These are phyloP conservation scores for Ernsta delagoae DNA, from an alignment of 2,888 invertebrate genomes.

Conservation along the genomic window DNA sequence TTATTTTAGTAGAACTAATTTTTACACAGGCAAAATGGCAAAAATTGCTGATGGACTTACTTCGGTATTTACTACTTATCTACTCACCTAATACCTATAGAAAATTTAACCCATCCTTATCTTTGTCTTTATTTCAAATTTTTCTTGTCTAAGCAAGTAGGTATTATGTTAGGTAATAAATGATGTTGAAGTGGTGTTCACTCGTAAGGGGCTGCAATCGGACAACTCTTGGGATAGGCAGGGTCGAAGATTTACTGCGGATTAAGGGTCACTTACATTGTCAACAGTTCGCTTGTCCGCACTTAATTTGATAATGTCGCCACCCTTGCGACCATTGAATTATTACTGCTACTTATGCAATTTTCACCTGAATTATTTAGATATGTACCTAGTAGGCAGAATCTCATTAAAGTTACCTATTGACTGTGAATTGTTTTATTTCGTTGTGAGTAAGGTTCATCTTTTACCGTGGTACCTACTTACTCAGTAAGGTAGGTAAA, in stretches of 20 bases:
- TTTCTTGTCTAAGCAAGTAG: slow-evolving; percentile 54
- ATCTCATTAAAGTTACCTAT: neutral
- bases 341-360: slow-evolving; percentile 43
- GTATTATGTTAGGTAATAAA: slow-evolving; percentile 68
- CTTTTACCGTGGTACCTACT: too few species aligned
- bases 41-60: too few species aligned
- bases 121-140: too few species aligned
- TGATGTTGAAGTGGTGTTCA: slow-evolving; percentile 69
- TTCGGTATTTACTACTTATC: too few species aligned
- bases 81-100: too few species aligned
- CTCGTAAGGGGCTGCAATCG: slow-evolving; percentile 69
- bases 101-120: too few species aligned
- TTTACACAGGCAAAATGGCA: too few species aligned
- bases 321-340: slow-evolving; percentile 58
- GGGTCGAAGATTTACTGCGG: slow-evolving; percentile 80
- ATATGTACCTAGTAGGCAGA: too few species aligned
- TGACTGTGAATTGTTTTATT: too few species aligned
- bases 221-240: slow-evolving; percentile 49
- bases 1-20: too few species aligned
- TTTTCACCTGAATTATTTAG: slow-evolving; percentile 30
- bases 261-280: slow-evolving; percentile 82
- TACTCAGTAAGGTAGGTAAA: too few species aligned
- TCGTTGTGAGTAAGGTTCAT: too few species aligned
- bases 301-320: slow-evolving; percentile 73
- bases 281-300: slow-evolving; percentile 74